Percentiles rank a stretch among this genome's conserved stretches.
Conservation (phyloP, 92 coral and sea anemone species). For the Palythoa grandis region DNA sequence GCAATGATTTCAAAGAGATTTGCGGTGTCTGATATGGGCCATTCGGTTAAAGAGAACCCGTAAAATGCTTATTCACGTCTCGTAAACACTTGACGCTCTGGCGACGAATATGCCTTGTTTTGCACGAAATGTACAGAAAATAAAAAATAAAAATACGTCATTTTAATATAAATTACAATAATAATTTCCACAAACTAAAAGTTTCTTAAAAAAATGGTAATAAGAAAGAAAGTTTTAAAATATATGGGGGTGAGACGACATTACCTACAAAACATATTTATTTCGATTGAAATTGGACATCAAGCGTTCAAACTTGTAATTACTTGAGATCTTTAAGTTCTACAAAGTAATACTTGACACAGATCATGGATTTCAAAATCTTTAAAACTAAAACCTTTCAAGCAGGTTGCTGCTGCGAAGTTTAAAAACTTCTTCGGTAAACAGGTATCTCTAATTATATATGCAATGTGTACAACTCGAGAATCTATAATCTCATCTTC, state of each 20-base stretch:
- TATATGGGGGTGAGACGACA: not conserved
- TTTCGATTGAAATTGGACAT: conserved; percentile 17
- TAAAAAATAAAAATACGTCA: not conserved
- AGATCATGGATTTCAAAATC: not conserved
- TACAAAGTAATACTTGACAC: not conserved
- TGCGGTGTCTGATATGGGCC: conserved; percentile 18
- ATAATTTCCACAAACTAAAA: not conserved
- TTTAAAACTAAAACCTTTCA: not conserved
- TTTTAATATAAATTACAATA: not conserved
- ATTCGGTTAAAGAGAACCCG: conserved; percentile 1
- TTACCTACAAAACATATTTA: not conserved
- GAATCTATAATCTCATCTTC: conserved; percentile 43
- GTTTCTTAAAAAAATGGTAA: not conserved
- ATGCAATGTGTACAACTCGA: conserved; percentile 58
- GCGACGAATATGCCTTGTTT: conserved; percentile 2
- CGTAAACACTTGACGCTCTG: conserved; percentile 31
- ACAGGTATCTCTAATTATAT: conserved; percentile 30
- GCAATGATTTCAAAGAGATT: too few species aligned
- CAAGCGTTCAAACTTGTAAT: not conserved
- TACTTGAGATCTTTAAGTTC: not conserved
- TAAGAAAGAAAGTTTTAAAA: not conserved
- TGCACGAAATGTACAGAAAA: conserved; percentile 35
- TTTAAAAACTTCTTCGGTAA: conserved; percentile 45
- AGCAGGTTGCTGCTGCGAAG: conserved; percentile 1
- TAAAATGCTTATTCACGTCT: not conserved